Conservation (phyloP, 2,113 vertebrate species). For the Gymnogyps californianus region DNA sequence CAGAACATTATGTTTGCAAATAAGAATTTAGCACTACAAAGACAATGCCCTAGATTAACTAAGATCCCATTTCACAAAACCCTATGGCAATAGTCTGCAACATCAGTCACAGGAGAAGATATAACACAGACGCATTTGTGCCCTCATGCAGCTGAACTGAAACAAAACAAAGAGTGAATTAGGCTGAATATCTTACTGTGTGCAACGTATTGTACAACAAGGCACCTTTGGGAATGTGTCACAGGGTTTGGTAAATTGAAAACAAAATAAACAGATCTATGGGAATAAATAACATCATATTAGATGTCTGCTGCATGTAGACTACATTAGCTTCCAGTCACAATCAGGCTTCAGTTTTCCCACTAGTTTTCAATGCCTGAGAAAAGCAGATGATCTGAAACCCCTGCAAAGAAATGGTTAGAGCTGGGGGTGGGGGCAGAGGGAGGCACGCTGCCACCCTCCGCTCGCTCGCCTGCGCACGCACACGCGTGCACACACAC, state of each 20-base stretch:
- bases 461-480: rapidly evolving
- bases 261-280: constrained; percentile 76
- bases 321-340: constrained; percentile 57
- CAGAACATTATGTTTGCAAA: constrained; percentile 72
- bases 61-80: constrained; percentile 71
- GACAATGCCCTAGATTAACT: constrained; percentile 69
- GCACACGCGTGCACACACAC: rapidly evolving
- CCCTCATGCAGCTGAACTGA: constrained; percentile 67
- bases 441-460: background rate
- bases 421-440: background rate
- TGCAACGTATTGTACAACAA: constrained; percentile 69
- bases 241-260: constrained; percentile 72
- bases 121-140: constrained; percentile 69
- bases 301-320: constrained; percentile 65
- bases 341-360: constrained; percentile 17
- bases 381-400: constrained; percentile 22
- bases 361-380: constrained; percentile 21
- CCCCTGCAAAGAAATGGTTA: background rate
- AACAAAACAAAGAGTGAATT: constrained; percentile 76
- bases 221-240: constrained; percentile 74
- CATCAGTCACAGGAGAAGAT: constrained; percentile 72
- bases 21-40: constrained; percentile 69
- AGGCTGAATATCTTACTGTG: constrained; percentile 72
- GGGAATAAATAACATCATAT: constrained; percentile 76
- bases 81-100: constrained; percentile 71